A percentile compares a stretch with the other conserved stretches of the same genome.
Evolutionary conservation across 2,113 vertebrate species (phyloP).

Genomic region (Upupa epops): DNA sequence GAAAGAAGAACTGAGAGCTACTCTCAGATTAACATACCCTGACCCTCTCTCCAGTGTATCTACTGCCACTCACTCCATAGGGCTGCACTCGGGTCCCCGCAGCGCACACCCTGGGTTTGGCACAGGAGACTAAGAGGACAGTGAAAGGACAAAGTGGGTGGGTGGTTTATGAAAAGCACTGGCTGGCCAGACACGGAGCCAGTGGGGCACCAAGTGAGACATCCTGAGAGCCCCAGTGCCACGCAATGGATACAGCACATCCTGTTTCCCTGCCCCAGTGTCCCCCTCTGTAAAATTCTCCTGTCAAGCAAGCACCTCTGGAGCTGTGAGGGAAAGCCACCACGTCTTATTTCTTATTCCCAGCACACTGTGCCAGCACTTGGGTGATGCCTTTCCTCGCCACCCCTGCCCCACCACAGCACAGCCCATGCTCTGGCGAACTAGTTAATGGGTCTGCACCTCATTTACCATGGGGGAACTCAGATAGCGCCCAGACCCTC

Average conservation of each 20-base stretch:
- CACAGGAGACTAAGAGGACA: neutral
- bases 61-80: neutral
- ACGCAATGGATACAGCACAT: neutral
- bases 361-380: neutral
- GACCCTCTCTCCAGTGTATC: neutral
- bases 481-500: neutral
- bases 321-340: neutral
- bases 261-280: neutral
- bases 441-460: neutral
- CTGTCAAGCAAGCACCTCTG: neutral
- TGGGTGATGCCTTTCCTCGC: fast-evolving
- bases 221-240: fast-evolving
- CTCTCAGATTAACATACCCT: neutral
- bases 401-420: neutral
- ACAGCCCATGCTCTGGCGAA: neutral
- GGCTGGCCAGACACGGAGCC: neutral
- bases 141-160: neutral
- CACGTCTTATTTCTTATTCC: neutral
- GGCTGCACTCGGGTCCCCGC: neutral
- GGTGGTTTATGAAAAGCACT: neutral
- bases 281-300: neutral
- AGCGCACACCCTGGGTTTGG: neutral
- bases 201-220: neutral
- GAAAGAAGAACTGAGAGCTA: neutral
- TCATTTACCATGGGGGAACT: neutral